Evolutionary conservation across 2,797 vertebrate genomes (phyloP).

Genomic region (Epinephelus malabaricus): DNA sequence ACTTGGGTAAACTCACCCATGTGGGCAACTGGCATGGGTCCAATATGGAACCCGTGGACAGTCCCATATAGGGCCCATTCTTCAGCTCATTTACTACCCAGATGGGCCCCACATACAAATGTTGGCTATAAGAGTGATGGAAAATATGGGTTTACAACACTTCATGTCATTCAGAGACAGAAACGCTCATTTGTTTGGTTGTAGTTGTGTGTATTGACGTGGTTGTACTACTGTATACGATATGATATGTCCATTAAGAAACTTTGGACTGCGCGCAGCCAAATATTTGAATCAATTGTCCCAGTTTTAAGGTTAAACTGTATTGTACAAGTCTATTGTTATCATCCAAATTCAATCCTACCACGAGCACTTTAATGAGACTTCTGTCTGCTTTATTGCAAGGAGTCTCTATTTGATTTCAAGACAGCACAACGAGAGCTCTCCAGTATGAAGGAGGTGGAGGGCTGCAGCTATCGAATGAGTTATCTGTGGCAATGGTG

Average conservation of each 20-base stretch:
- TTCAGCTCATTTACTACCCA: too few relatives aligned
- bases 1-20: too few relatives aligned
- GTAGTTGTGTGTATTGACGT: background rate
- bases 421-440: conserved; percentile 44
- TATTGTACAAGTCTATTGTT: background rate
- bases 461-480: conserved; percentile 51
- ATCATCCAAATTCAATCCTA: conserved; percentile 9
- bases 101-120: too few relatives aligned
- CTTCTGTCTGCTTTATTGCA: conserved; percentile 36
- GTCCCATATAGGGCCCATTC: too few relatives aligned
- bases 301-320: conserved; percentile 17
- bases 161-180: background rate
- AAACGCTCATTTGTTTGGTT: background rate
- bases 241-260: background rate
- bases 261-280: background rate
- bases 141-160: too few relatives aligned
- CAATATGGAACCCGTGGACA: too few relatives aligned
- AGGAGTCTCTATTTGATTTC: conserved; percentile 45
- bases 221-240: background rate
- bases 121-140: too few relatives aligned
- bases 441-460: conserved; percentile 27
- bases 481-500: conserved; percentile 71
- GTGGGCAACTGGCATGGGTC: too few relatives aligned
- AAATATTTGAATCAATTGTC: background rate
- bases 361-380: conserved; percentile 30